Evolutionary conservation across 2,113 vertebrate species (phyloP), one percentile per base, ranked within the genome.

Genomic region (Helogale parvula): DNA sequence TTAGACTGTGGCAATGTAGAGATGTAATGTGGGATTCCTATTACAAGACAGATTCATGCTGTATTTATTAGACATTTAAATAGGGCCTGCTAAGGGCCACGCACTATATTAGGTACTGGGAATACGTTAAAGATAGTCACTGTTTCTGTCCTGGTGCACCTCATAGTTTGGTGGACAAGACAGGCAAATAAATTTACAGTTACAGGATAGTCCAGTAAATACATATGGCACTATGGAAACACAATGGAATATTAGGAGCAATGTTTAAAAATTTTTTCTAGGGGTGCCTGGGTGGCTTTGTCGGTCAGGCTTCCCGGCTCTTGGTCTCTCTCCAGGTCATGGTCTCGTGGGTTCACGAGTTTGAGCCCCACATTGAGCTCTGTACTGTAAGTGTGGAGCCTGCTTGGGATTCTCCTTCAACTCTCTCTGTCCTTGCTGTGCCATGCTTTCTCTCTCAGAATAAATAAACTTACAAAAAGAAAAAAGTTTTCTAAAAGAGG

Each of bases 31-130:
- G 63, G 41, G 45, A 72, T 66, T 92, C 8, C 13, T 45, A 60
- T 47, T 79, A 27, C 33, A 94, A 95, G 69, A 79, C 19, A 83
- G 33, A 92, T 65, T 92, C 10, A n/a, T 79, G 23, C 68, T 92
- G 89, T 95, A 47, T 92, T 89, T 7, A 69, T 35, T 89, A 31
- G 93, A 89, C 69, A 50, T 54, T 88, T 91, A 71, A n/a, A 92
- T 94, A 54, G 63, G 80, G 16, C 41, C 57, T 89, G 15, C 47
- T 65, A 60, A 90, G 23, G 87, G 12, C 41, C 84, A 68, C 71
- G 38, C 12, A 68, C 11, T 85, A 4, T 81, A 25, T 71, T 83
- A 82, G 41, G 14, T 82, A 12, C 31, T 41, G 4, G 21, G 13
- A 21, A 63, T 50, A 82, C 7, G 87, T 63, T 47, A 25, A 60